A percentile compares a stretch with the other conserved stretches of the same genome.
These are phyloP conservation scores for Percopsis transmontana DNA, from an alignment of 2,113 vertebrate genomes.

Conservation along the genomic window DNA sequence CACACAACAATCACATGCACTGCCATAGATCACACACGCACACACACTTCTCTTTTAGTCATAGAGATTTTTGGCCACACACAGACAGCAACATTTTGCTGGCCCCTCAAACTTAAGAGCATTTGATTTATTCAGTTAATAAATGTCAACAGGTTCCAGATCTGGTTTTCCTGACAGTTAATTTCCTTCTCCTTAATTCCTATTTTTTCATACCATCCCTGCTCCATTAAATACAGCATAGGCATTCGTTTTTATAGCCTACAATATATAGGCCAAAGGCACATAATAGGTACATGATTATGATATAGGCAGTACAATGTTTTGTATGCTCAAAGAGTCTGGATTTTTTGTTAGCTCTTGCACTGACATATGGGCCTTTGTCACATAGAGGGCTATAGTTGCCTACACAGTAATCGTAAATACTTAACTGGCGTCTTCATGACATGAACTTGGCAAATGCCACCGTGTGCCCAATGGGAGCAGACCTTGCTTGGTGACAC, in stretches of 20 bases:
- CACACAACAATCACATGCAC: conserved; percentile 11
- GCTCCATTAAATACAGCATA: not conserved
- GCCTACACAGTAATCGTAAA: too few species aligned
- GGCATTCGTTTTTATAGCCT: not conserved
- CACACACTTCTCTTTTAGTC: conserved; percentile 24
- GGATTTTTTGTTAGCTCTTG: too few species aligned
- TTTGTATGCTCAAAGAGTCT: too few species aligned
- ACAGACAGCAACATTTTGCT: conserved; percentile 19
- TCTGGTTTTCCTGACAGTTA: conserved; percentile 4
- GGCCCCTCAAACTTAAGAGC: conserved; percentile 25
- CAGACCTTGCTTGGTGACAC: too few species aligned
- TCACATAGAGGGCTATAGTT: too few species aligned
- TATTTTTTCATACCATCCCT: conserved; percentile 1
- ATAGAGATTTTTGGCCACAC: conserved; percentile 20
- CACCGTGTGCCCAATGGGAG: too few species aligned
- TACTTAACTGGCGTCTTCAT: too few species aligned
- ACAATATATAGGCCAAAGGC: too few species aligned
- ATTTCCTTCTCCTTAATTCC: not conserved
- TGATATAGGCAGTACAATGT: too few species aligned
- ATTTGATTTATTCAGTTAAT: conserved; percentile 45
- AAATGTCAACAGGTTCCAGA: conserved; percentile 43
- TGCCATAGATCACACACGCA: conserved; percentile 8
- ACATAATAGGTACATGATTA: too few species aligned
- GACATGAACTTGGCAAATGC: too few species aligned
- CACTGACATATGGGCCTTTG: too few species aligned